Evolutionary conservation across 1,140 invertebrate genomes (phyloP).

Genomic region (Ceratina calcarata): DNA sequence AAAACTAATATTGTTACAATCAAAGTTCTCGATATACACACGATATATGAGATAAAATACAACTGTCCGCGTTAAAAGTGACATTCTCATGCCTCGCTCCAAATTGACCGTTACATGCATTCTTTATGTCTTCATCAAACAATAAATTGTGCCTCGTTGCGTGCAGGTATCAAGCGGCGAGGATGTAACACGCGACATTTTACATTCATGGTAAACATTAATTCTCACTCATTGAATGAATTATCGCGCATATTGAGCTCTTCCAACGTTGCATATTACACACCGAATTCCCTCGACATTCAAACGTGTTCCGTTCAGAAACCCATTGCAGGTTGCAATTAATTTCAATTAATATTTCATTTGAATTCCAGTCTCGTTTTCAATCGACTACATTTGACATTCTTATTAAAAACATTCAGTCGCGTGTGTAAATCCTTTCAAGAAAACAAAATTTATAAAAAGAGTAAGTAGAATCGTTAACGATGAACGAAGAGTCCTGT

Average conservation of each 20-base stretch:
- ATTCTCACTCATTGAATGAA: neutral
- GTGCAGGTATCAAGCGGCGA: slow-evolving; percentile 5
- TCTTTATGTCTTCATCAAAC: slow-evolving; percentile 47
- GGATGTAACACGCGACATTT: slow-evolving; percentile 7
- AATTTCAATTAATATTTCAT: slow-evolving; percentile 21
- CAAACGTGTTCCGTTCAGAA: neutral
- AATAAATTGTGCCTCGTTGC: slow-evolving; percentile 41
- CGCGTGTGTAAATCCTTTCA: too few species aligned
- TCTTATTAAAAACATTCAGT: neutral
- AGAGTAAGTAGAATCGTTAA: neutral
- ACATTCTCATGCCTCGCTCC: slow-evolving; percentile 16
- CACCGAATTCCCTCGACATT: neutral
- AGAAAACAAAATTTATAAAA: too few species aligned
- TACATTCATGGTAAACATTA: neutral
- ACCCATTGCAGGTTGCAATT: neutral
- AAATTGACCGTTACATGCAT: slow-evolving; percentile 39
- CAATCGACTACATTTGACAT: neutral
- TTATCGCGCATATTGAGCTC: neutral
- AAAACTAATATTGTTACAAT: too few species aligned
- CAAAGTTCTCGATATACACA: too few species aligned
- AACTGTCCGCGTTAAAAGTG: slow-evolving; percentile 11
- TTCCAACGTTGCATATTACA: too few species aligned
- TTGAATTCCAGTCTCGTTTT: neutral
- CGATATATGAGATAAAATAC: too few species aligned
- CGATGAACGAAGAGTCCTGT: neutral